These are phyloP conservation scores for Drosophila acutilabella DNA, from an alignment of 2,888 invertebrate genomes.

Conservation along the genomic window DNA sequence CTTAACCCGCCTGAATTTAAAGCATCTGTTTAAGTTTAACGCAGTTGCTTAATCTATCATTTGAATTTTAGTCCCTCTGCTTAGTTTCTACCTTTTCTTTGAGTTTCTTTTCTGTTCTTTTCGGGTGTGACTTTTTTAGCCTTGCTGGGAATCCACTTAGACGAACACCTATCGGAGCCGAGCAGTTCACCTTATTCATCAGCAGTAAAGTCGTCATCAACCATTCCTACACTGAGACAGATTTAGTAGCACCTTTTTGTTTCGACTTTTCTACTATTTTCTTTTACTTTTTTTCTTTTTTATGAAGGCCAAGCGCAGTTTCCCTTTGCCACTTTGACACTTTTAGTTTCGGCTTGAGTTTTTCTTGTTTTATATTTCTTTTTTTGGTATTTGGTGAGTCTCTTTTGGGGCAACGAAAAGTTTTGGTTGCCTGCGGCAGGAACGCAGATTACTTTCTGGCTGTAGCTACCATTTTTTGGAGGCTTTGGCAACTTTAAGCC, in stretches of 20 bases:
- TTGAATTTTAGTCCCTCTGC: conserved; percentile 21
- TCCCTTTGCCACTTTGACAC: conserved; percentile 74
- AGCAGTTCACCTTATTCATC: conserved; percentile 20
- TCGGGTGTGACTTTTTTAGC: conserved; percentile 21
- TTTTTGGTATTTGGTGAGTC: conserved; percentile 23
- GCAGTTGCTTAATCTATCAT: conserved; percentile 48
- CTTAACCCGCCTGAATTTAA: conserved; percentile 34
- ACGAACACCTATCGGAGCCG: conserved; percentile 16
- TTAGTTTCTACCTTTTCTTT: conserved; percentile 32
- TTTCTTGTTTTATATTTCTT: conserved; percentile 36
- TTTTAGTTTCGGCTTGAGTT: conserved; percentile 67
- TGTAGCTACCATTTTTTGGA: conserved; percentile 43
- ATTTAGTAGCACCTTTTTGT: conserved; percentile 59
- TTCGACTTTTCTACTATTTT: conserved; percentile 14
- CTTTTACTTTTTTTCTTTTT: conserved; percentile 3
- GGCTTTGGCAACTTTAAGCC: conserved; percentile 71
- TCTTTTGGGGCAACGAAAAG: conserved; percentile 50
- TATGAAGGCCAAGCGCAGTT: conserved; percentile 34
- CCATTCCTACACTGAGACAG: conserved; percentile 33
- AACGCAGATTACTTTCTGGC: conserved; percentile 72
- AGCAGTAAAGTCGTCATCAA: conserved; percentile 42
- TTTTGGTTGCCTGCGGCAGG: conserved; percentile 70
- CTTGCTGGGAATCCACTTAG: conserved; percentile 32
- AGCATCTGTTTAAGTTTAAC: conserved; percentile 33
- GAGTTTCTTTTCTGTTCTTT: background rate